Conservation (phyloP, 2,888 invertebrate genomes). For the Bembecia ichneumoniformis region DNA sequence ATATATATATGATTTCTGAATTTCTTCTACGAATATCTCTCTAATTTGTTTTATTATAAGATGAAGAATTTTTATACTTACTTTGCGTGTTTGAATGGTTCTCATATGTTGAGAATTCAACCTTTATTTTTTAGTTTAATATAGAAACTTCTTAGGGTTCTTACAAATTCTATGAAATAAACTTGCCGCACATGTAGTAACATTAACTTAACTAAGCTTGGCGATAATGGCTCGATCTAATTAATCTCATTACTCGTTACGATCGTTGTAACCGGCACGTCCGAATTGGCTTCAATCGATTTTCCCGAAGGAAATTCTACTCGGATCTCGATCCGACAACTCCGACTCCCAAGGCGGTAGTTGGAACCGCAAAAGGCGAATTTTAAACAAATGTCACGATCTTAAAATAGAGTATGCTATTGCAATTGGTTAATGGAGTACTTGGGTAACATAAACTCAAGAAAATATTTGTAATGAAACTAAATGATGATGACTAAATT, state of each 20-base stretch:
- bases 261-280: slow-evolving; percentile 45
- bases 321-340: slow-evolving; percentile 12
- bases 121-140: too few relatives aligned
- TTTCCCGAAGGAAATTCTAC: slow-evolving; percentile 20
- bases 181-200: neutral
- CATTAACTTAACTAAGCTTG: neutral
- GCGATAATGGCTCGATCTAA: slow-evolving; percentile 25
- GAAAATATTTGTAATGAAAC: too few relatives aligned
- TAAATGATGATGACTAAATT: too few relatives aligned
- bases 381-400: slow-evolving; percentile 21
- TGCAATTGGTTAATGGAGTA: neutral
- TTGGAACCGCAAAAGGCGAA: slow-evolving; percentile 24
- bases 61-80: too few relatives aligned
- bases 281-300: slow-evolving; percentile 41
- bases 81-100: too few relatives aligned
- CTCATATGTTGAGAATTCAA: too few relatives aligned
- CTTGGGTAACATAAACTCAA: too few relatives aligned
- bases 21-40: too few relatives aligned
- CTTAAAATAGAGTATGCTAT: neutral
- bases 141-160: too few relatives aligned
- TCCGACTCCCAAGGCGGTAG: slow-evolving; percentile 11
- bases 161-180: too few relatives aligned
- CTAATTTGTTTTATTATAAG: too few relatives aligned
- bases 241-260: slow-evolving; percentile 50
- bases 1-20: too few relatives aligned